Percentiles rank a stretch among this genome's conserved stretches.
phyloP scores from a whole-genome alignment of 2,888 invertebrate species.

The Phyllotreta cruciferae region DNA sequence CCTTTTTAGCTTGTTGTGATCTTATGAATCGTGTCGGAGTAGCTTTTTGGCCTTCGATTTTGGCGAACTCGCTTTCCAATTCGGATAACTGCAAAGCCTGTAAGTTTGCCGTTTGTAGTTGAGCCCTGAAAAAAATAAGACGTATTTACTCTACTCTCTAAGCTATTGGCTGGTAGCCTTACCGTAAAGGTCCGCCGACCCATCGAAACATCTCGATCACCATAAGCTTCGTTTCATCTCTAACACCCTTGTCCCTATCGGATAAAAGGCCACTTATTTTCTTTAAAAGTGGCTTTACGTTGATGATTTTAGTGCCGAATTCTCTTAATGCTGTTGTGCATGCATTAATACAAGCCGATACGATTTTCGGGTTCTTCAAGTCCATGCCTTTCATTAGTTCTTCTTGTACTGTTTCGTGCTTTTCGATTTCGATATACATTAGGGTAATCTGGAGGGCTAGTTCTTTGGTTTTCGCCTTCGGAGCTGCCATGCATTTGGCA shows the following conservation, averaged over 20 bases:
- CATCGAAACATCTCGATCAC: slow-evolving; percentile 90
- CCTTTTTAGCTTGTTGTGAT: slow-evolving; percentile 80
- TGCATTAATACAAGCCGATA: slow-evolving; percentile 81
- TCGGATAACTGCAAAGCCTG: slow-evolving; percentile 92
- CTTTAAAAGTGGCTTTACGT: slow-evolving; percentile 87
- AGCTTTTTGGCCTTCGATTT: slow-evolving; percentile 70
- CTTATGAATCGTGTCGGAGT: slow-evolving; percentile 77
- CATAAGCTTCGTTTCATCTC: slow-evolving; percentile 90
- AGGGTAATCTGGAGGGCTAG: slow-evolving; percentile 86
- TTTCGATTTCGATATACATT: slow-evolving; percentile 96
- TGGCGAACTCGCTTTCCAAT: slow-evolving; percentile 86
- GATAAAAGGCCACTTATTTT: slow-evolving; percentile 84
- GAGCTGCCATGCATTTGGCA: slow-evolving; percentile 90
- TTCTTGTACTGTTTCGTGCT: slow-evolving; percentile 87
- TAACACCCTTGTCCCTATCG: slow-evolving; percentile 88
- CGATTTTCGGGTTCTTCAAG: slow-evolving; percentile 96
- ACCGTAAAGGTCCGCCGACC: slow-evolving; percentile 58
- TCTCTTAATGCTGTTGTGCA: slow-evolving; percentile 81
- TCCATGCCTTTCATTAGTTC: slow-evolving; percentile 93
- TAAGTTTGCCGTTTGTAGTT: slow-evolving; percentile 75
- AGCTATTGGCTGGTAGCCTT: slow-evolving; percentile 23
- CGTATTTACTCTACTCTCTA: no score
- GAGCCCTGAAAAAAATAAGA: slow-evolving; percentile 65
- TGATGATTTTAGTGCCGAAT: slow-evolving; percentile 92
- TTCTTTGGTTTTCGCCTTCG: slow-evolving; percentile 90